Base-by-base conservation (phyloP, 2,888 invertebrate genomes). In the Teinopalpus imperialis region DNA sequence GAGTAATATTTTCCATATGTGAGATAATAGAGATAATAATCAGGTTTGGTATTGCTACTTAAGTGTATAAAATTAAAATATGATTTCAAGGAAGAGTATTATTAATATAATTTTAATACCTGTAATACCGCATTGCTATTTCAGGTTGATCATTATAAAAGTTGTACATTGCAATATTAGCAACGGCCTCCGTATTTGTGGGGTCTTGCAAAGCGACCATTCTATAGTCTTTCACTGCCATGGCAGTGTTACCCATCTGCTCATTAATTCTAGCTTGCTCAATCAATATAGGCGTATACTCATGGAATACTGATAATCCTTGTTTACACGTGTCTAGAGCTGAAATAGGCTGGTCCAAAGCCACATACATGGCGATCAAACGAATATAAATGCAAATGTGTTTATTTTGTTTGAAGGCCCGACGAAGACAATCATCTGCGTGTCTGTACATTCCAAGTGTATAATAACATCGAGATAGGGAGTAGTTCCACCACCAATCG, bases 111-210 rank as follows among this genome's bases (percentile, higher is more conserved):
- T 20, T 8, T 10, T 47, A 29, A 56, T 73, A 97, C 98, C 97
- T 94, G 81, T 98, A 99, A 87, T 97, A 98, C 77, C 97, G 92
- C 16, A 99, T 87, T 0, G 99, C 97, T 59, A 99, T 91, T 90
- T 99, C 99, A 0, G 99, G 98, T 81, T 99, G 98, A 74, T 98
- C 98, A 51, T 95, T 96, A 69, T 99, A 99, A 88, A 99, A 99
- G 77, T 98, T 97, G 73, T 96, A 93, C 73, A 98, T 94, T 2
- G 97, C 99, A 59, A 99, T 98, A 69, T 97, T 98, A 3, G 99
- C 98, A 54, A 99, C 94, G 0, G 98, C 98, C 85, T 99, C 99
- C 37, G 97, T 93, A 74, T 98, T 96, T 59, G 97, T 97, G 1
- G 98, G 96, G 76, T 99, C 98, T 79, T 95, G 92, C 46, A 93